Evolutionary conservation across 2,113 vertebrate species (phyloP).

Genomic region (Callorhinus ursinus): DNA sequence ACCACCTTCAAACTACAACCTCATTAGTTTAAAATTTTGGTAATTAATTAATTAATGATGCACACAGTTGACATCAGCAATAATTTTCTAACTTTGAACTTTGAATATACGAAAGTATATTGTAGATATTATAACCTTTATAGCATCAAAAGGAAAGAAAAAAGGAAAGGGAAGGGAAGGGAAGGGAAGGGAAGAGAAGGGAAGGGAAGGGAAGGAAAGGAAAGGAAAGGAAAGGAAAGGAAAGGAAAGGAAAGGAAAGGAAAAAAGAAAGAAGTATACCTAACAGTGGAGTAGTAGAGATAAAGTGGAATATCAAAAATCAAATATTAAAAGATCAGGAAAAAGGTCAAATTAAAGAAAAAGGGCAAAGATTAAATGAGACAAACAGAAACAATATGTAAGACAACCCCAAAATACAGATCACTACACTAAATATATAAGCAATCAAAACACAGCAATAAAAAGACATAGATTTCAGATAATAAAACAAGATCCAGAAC

Average conservation of each 20-base stretch:
- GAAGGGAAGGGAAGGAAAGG: neutral
- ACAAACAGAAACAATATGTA: neutral
- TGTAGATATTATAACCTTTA: neutral
- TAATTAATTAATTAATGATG: neutral
- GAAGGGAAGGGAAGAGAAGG: neutral
- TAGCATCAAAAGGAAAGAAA: neutral
- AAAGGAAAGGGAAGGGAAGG: neutral
- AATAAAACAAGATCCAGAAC: neutral
- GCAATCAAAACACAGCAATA: neutral
- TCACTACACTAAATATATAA: neutral
- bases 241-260: neutral
- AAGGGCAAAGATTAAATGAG: neutral
- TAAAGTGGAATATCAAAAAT: neutral
- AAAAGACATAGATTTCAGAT: neutral
- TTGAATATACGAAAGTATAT: neutral
- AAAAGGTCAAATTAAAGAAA: neutral
- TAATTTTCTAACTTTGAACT: neutral
- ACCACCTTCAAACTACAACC: neutral
- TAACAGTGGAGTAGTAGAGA: neutral
- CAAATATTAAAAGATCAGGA: neutral
- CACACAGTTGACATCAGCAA: neutral
- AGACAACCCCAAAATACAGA: neutral
- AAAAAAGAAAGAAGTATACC: neutral
- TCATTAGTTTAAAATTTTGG: neutral
- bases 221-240: neutral